Percentiles rank a stretch among this genome's conserved stretches.
These are phyloP conservation scores for Vicugna pacos DNA, from an alignment of 2,113 vertebrate genomes.

Conservation along the genomic window DNA sequence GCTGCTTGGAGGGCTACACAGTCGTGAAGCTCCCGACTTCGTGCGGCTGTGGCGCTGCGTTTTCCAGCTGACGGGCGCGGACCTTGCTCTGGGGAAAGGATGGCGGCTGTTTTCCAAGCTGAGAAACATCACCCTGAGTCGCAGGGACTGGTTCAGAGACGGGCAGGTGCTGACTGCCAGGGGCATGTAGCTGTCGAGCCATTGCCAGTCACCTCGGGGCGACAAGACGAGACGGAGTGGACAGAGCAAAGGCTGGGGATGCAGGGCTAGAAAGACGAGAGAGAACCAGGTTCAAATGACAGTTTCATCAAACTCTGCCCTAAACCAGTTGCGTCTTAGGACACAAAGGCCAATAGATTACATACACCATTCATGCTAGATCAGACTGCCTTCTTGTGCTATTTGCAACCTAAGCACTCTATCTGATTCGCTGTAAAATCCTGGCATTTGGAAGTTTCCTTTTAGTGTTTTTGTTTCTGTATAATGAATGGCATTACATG, in stretches of 20 bases:
- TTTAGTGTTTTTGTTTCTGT: neutral
- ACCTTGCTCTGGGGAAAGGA: neutral
- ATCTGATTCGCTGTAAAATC: neutral
- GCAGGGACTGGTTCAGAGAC: accelerated
- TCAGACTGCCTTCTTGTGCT: too few relatives aligned
- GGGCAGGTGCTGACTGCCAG: too few relatives aligned
- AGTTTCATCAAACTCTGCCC: neutral
- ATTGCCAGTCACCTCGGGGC: neutral
- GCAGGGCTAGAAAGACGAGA: neutral
- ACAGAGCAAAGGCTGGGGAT: neutral
- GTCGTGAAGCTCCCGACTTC: too few relatives aligned
- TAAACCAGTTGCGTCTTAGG: too few relatives aligned
- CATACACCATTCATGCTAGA: neutral
- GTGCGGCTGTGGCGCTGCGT: too few relatives aligned
- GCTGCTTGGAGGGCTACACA: too few relatives aligned
- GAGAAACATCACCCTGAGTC: accelerated
- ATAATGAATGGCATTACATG: neutral
- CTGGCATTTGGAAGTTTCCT: neutral
- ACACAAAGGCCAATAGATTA: too few relatives aligned
- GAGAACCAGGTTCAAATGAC: neutral
- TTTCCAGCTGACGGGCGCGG: neutral
- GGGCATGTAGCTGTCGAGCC: neutral
- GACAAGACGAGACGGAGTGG: neutral
- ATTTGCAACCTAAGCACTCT: neutral
- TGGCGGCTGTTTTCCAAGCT: neutral